Evolutionary conservation across 2,888 invertebrate species (phyloP), one percentile per base, ranked within the genome.

Genomic region (Trileptium ribeirensis): DNA sequence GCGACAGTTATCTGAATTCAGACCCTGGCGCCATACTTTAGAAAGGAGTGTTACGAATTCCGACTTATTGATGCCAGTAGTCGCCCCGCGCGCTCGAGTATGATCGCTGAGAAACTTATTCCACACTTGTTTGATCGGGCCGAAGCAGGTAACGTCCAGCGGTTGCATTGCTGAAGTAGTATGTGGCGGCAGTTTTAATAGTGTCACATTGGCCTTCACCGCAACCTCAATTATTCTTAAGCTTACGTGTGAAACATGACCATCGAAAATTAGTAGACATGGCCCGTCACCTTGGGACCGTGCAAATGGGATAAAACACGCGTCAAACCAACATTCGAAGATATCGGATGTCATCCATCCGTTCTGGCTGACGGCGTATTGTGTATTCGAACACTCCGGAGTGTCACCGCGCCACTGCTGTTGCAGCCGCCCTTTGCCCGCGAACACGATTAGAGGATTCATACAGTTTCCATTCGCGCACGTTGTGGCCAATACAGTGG

Each of bases 181-280:
- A 29, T 75, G 77, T 37, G 77, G 77, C 3, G 77, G 77, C 33
- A 75, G 34, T n/a, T 29, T 3, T 2, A 75, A 3, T 3, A 75
- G 3, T 24, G 3, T 3, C 15, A 75, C 31, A 3, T 29, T 33
- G 3, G 77, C 37, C 37, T 31, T 37, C 3, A 15, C 15, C 8
- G 77, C 77, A n/a, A 15, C 77, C 8, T 19, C 15, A 29, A 75
- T 37, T 2, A 75, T 8, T 8, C 8, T 3, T 3, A 33, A 19
- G 15, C n/a, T n/a, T 15, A 75, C 38, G 77, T 75, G 77, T 3
- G 77, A 34, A n/a, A 3, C 31, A 36, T 75, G 77, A 39, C 77
- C 77, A 75, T 75, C 77, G 37, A 19, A 19, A 33, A 75, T 37
- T 2, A 75, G 37, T 8, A 75, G 31, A n/a, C n/a, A n/a, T n/a